Conservation (phyloP, 1,140 invertebrate species). For the Diorhabda elongata region DNA sequence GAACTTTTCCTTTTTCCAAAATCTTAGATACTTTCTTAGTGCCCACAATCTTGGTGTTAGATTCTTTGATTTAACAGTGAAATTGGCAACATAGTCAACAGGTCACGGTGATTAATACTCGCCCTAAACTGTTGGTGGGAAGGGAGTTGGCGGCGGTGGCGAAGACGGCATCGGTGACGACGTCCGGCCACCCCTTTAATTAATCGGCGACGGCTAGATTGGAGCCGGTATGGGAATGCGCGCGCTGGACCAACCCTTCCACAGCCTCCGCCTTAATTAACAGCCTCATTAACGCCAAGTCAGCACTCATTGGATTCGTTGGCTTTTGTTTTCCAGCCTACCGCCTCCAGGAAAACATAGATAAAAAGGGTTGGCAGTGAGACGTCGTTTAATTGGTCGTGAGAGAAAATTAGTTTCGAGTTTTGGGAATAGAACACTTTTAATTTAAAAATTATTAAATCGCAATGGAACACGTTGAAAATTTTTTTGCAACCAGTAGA, state of each 20-base stretch:
- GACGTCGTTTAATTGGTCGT: neutral
- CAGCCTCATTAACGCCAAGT: conserved; percentile 26
- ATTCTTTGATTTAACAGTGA: neutral
- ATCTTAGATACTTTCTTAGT: too few species aligned
- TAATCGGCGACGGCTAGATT: conserved; percentile 33
- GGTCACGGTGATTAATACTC: conserved; percentile 26
- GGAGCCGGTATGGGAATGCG: conserved; percentile 26
- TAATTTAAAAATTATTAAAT: too few species aligned
- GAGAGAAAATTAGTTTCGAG: neutral
- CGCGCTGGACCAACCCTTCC: conserved; percentile 37
- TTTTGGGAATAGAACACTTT: too few species aligned
- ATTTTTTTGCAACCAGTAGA: too few species aligned
- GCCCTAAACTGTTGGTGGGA: conserved; percentile 9
- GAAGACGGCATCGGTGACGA: conserved; percentile 3
- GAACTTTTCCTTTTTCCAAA: too few species aligned
- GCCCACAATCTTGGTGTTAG: too few species aligned
- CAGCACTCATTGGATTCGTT: conserved; percentile 25
- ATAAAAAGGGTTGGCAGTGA: conserved; percentile 1
- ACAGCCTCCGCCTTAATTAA: conserved; percentile 36
- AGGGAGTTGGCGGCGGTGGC: neutral
- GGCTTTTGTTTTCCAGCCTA: conserved; percentile 2
- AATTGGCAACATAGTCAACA: neutral
- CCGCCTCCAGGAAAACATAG: neutral
- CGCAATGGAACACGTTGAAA: too few species aligned
- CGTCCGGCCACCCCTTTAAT: conserved; percentile 32